A percentile compares a stretch with the other conserved stretches of the same genome.
These are phyloP conservation scores for Acropternis orthonyx DNA, from an alignment of 2,797 vertebrate genomes.

Conservation along the genomic window DNA sequence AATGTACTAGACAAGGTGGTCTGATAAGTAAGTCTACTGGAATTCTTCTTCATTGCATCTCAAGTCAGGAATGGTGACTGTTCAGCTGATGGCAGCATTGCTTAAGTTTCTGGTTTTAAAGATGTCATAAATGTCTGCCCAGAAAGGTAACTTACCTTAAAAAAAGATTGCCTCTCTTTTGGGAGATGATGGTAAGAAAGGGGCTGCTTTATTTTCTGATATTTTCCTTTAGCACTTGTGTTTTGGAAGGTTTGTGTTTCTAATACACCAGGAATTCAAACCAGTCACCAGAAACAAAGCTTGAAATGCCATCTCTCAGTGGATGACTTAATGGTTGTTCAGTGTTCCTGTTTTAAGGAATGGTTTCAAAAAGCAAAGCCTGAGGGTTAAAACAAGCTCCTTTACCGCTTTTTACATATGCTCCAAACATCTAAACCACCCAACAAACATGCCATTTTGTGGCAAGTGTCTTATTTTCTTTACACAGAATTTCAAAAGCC, in stretches of 20 bases:
- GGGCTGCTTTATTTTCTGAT: not conserved
- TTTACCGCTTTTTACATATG: not conserved
- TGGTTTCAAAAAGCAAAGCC: not conserved
- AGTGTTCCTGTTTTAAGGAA: not conserved
- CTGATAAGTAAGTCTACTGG: not conserved
- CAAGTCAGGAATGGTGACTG: not conserved
- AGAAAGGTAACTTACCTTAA: not conserved
- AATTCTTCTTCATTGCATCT: not conserved
- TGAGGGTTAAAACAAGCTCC: not conserved
- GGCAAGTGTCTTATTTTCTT: slow-evolving; percentile 17
- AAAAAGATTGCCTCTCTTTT: not conserved
- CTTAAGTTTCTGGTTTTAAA: not conserved
- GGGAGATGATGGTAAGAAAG: not conserved
- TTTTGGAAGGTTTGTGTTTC: not conserved
- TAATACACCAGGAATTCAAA: not conserved
- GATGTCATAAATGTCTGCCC: not conserved
- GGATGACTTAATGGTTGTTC: not conserved
- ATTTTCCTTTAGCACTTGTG: not conserved
- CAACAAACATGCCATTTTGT: not conserved
- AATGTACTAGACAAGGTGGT: not conserved
- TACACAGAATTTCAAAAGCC: not conserved
- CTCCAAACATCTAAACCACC: not conserved
- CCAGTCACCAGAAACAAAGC: not conserved
- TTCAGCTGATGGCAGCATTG: not conserved
- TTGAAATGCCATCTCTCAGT: not conserved